Conservation (phyloP, 2,797 vertebrate genomes). For the Dipus sagitta region DNA sequence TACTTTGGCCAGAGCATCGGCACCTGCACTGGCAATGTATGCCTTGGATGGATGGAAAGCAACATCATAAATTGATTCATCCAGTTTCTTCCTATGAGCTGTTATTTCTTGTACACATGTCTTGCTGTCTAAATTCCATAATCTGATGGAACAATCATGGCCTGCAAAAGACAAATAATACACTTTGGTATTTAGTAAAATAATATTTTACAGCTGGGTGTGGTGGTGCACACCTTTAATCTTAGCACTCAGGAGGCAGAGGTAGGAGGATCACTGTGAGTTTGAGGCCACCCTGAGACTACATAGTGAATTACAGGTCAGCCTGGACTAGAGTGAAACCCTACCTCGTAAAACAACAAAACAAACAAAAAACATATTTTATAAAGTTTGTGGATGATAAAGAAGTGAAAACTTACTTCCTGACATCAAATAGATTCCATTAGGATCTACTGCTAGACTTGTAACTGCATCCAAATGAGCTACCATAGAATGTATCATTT, state of each 20-base stretch:
- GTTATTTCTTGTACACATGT: constrained; percentile 99
- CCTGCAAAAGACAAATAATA: constrained; percentile 87
- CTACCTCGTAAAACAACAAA: too few species aligned
- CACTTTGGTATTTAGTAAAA: constrained; percentile 52
- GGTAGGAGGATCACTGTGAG: too few species aligned
- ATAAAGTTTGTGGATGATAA: constrained; percentile 25
- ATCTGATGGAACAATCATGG: constrained; percentile 98
- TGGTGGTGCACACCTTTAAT: too few species aligned
- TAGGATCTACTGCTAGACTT: constrained; percentile 98
- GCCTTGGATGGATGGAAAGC: constrained; percentile 99
- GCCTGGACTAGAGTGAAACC: too few species aligned
- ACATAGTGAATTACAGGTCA: too few species aligned
- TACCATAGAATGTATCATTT: constrained; percentile 98
- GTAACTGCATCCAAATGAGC: constrained; percentile 99
- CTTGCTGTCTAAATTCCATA: constrained; percentile 99
- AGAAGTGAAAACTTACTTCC: constrained; percentile 92
- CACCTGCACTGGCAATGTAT: constrained; percentile 98
- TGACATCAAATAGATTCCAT: constrained; percentile 99
- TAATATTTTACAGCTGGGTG: constrained; percentile 39
- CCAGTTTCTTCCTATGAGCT: constrained; percentile 98
- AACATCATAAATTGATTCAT: constrained; percentile 99
- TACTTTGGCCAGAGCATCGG: constrained; percentile 98
- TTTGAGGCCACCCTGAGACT: too few species aligned
- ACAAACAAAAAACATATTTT: constrained; percentile 46
- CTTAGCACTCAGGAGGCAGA: too few species aligned